phyloP scores from a whole-genome alignment of 92 coral and sea anemone genomes.

The Epizoanthus ramosus region DNA sequence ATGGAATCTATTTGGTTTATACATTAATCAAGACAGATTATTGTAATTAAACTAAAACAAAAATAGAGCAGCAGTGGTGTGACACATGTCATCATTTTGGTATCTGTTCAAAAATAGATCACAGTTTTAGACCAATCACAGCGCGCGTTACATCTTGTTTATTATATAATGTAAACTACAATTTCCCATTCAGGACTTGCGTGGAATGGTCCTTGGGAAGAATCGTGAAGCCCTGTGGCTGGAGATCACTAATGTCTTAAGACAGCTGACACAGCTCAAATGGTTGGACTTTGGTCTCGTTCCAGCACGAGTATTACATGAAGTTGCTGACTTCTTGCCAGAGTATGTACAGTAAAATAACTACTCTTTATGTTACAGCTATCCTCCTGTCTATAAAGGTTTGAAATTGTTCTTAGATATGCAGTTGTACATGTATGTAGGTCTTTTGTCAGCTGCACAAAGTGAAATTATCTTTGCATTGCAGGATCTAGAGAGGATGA shows the following conservation, averaged over 20 bases:
- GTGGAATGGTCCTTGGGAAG: conserved; percentile 63
- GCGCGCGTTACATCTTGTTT: no score
- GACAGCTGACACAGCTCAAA: conserved; percentile 54
- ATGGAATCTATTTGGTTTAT: no score
- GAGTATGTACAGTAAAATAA: conserved; percentile 47
- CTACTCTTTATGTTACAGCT: not conserved
- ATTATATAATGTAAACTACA: not conserved
- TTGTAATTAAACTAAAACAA: no score
- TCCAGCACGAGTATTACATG: conserved; percentile 69
- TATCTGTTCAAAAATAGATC: no score
- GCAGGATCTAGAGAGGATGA: no score
- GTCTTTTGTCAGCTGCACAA: no score
- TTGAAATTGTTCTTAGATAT: not conserved
- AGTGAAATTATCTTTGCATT: no score
- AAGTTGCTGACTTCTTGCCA: conserved; percentile 59
- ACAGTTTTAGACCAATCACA: no score
- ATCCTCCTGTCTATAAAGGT: not conserved
- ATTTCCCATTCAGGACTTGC: conserved; percentile 54
- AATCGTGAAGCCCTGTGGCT: conserved; percentile 57
- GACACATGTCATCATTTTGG: no score
- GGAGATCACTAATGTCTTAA: conserved; percentile 60
- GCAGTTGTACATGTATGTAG: no score
- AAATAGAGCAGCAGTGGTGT: no score
- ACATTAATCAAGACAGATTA: no score
- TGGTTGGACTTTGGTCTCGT: conserved; percentile 77